Percentiles rank a stretch among this genome's conserved stretches.
Evolutionary conservation across 2,888 invertebrate genomes (phyloP).

Genomic region (Tenthredo distinguenda): DNA sequence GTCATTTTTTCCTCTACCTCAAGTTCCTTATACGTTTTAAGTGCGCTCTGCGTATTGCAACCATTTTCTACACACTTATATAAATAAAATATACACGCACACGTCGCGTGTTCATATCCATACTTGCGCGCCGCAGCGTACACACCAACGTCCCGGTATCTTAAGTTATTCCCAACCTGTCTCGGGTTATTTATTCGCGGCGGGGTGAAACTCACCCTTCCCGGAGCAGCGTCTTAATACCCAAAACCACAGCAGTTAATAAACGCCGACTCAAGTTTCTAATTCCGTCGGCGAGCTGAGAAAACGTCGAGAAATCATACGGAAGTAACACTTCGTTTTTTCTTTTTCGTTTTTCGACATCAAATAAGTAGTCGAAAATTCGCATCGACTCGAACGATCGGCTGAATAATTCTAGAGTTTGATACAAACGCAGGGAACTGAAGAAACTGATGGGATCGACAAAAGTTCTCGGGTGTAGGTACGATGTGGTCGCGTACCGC

Average conservation of each 20-base stretch:
- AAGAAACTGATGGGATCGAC: too few relatives aligned
- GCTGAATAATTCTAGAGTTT: neutral
- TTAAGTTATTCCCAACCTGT: slow-evolving; percentile 74
- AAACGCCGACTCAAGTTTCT: slow-evolving; percentile 64
- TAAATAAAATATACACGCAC: neutral
- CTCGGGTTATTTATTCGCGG: slow-evolving; percentile 73
- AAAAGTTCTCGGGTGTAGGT: neutral
- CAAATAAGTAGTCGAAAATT: neutral
- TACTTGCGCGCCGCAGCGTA: neutral
- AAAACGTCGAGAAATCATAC: neutral
- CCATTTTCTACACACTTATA: slow-evolving; percentile 41
- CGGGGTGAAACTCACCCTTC: slow-evolving; percentile 67
- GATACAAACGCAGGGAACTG: neutral
- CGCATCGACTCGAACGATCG: neutral
- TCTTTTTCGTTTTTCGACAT: neutral
- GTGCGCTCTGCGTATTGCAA: slow-evolving; percentile 50
- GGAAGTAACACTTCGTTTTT: neutral
- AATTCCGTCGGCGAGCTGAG: slow-evolving; percentile 25
- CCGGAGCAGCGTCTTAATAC: slow-evolving; percentile 74
- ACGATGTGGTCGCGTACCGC: slow-evolving; percentile 39
- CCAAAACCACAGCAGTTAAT: slow-evolving; percentile 74
- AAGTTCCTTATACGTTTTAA: slow-evolving; percentile 51
- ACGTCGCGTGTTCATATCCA: neutral
- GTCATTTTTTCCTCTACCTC: slow-evolving; percentile 41
- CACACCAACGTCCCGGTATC: neutral